These are phyloP conservation scores for Malurus alboscapulatus DNA, from an alignment of 2,113 vertebrate genomes.

Conservation along the genomic window DNA sequence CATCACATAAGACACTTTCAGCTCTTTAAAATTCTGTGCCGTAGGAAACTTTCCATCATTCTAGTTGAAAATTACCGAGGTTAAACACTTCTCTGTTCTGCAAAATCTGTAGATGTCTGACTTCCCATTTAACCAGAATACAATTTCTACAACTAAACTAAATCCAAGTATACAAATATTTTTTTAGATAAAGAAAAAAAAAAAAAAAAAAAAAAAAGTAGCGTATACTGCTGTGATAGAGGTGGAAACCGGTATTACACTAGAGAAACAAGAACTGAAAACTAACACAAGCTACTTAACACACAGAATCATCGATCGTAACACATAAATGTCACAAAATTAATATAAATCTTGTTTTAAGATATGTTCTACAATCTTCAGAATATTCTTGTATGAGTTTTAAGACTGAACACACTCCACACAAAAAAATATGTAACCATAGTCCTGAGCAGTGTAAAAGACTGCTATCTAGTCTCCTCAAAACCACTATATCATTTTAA, in stretches of 20 bases:
- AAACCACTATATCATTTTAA: not conserved
- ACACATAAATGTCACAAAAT: not conserved
- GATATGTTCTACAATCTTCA: not conserved
- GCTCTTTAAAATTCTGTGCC: not conserved
- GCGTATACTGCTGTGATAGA: rapidly evolving
- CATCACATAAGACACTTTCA: not conserved
- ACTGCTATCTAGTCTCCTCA: not conserved
- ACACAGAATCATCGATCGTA: not conserved
- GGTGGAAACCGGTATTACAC: not conserved
- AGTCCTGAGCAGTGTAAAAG: not conserved
- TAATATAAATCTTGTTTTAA: not conserved
- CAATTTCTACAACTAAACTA: not conserved
- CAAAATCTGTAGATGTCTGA: not conserved
- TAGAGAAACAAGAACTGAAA: not conserved
- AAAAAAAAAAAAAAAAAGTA: not conserved
- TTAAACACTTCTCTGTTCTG: not conserved
- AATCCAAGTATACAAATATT: not conserved
- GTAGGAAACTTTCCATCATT: not conserved
- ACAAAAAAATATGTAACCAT: not conserved
- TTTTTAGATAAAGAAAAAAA: not conserved
- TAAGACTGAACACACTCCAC: not conserved
- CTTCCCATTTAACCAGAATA: not conserved
- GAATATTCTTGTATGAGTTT: not conserved
- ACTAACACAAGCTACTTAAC: not conserved
- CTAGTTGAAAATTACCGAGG: not conserved